A percentile compares a stretch with the other conserved stretches of the same genome.
Evolutionary conservation across 2,888 invertebrate species (phyloP).

Genomic region (Torymus aiolomorphi): DNA sequence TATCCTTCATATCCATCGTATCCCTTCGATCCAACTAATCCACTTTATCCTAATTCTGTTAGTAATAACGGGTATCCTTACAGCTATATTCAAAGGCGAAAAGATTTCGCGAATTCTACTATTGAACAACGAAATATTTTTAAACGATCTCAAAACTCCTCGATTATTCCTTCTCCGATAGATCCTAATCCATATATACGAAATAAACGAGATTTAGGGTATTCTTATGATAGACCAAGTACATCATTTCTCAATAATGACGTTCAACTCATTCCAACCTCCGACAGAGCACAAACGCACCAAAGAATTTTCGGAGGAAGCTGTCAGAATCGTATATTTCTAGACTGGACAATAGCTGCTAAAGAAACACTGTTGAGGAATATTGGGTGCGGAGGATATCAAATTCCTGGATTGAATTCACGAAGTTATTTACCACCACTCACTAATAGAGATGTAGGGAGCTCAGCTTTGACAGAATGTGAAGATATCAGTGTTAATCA

Average conservation of each 20-base stretch:
- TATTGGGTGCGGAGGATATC: constrained; percentile 60
- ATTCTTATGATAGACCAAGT: constrained; percentile 63
- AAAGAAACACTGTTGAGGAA: constrained; percentile 64
- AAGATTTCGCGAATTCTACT: not conserved
- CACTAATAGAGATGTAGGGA: not conserved
- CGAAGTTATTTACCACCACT: constrained; percentile 20
- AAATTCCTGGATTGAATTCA: constrained; percentile 5
- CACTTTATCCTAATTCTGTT: constrained; percentile 18
- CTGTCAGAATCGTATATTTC: constrained; percentile 64
- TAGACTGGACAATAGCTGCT: constrained; percentile 67
- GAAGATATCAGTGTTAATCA: constrained; percentile 66
- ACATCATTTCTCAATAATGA: constrained; percentile 40
- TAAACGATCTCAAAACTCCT: not conserved
- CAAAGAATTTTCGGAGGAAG: constrained; percentile 26
- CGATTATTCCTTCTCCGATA: not conserved
- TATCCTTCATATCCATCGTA: constrained; percentile 23
- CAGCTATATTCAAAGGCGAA: constrained; percentile 26
- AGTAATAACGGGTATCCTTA: too few relatives aligned
- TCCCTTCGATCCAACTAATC: not conserved
- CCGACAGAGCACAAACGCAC: constrained; percentile 22
- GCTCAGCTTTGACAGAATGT: constrained; percentile 61
- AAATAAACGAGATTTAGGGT: constrained; percentile 62
- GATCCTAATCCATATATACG: constrained; percentile 33
- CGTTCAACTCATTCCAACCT: not conserved
- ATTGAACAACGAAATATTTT: not conserved